Evolutionary conservation across 2,113 vertebrate species (phyloP), one percentile per base, ranked within the genome.

Genomic region (Scortum barcoo): DNA sequence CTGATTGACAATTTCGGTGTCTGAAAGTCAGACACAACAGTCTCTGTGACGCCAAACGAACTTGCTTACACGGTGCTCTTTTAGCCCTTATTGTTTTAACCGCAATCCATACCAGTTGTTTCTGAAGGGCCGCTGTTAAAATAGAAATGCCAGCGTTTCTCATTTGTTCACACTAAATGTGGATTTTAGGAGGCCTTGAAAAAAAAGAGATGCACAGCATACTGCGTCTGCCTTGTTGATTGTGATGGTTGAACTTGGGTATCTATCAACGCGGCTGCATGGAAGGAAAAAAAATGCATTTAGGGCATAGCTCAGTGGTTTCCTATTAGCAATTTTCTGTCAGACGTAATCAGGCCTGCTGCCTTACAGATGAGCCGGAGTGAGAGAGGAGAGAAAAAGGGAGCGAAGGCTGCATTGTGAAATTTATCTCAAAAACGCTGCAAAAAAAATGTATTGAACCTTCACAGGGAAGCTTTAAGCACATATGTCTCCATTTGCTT

Each of bases 21-120:
- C 54, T 71, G 28, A 62, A 66, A 65, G 50, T 81, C 73, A 53
- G 56, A 71, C 58, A 42, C 60, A 81, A 78, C 42, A 72, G 61
- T 50, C 10, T 40, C 79, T 6, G 72, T 26, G 42, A 57, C 62
- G 80, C 28, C 28, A 61, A 88, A 78, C n/a, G 70, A 42, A 48
- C 57, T 33, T 24, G 13, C 26, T 38, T 17, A 17, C 38, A 12
- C 17, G 19, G 8, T 0, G 7, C 17, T 60, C 28, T 17, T n/a
- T n/a, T 1, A 66, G 5, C 5, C 5, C 28, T n/a, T 30, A 30
- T 30, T 51, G 19, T 20, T 81, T 61, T 51, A 22, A 68, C 44
- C 28, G 11, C n/a, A 48, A 22, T 12, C 53, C 20, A n/a, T 48
- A 50, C 58, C 17, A 12, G 19, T 42, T 56, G 1, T 20, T 33